Conservation (phyloP, 2,113 vertebrate species). For the Entosphenus tridentatus region DNA sequence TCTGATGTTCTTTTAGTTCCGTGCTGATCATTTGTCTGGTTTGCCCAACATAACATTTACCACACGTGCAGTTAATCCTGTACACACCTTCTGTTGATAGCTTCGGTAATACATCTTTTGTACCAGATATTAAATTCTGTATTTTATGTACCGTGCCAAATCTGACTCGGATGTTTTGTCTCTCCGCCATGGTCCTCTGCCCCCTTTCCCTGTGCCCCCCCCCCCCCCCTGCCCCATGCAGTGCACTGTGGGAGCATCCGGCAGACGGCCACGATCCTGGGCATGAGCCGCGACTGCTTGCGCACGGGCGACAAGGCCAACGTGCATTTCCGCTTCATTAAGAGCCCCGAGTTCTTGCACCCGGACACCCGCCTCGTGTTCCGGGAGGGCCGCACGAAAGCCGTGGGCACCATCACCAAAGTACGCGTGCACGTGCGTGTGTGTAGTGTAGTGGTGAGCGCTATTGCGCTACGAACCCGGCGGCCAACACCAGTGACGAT, state of each 20-base stretch:
- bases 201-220: neutral
- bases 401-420: slow-evolving; percentile 95
- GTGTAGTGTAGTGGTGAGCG: neutral
- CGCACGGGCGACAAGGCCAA: slow-evolving; percentile 87
- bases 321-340: slow-evolving; percentile 94
- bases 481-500: no score
- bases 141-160: no score
- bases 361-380: slow-evolving; percentile 89
- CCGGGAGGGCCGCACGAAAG: slow-evolving; percentile 88
- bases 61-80: no score
- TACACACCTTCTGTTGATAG: no score
- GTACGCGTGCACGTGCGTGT: slow-evolving; percentile 17
- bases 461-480: no score
- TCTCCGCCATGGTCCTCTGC: neutral
- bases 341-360: slow-evolving; percentile 85
- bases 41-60: no score
- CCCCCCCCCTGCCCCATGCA: slow-evolving; percentile 15
- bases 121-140: no score
- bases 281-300: slow-evolving; percentile 89
- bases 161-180: neutral
- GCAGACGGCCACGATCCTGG: slow-evolving; percentile 84
- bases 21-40: no score
- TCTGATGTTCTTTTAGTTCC: no score
- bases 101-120: no score
- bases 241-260: slow-evolving; percentile 95